These are phyloP conservation scores for Onychorhynchus coronatus DNA, from an alignment of 2,113 vertebrate species.

Conservation along the genomic window DNA sequence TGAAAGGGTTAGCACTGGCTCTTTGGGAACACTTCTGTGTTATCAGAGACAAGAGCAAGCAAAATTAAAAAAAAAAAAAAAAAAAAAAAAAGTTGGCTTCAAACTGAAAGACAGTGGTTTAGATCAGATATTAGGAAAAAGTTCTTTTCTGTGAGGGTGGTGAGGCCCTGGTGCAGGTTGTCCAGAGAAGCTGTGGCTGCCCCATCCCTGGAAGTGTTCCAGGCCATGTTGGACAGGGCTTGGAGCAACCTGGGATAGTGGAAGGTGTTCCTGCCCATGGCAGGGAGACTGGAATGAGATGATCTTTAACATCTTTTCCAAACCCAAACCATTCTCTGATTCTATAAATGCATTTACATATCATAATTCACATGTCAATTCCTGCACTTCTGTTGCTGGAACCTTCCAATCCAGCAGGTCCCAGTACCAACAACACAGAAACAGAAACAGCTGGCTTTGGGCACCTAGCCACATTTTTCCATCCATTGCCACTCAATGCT, in stretches of 20 bases:
- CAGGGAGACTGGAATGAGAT: neutral
- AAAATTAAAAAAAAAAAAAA: neutral
- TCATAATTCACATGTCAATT: neutral
- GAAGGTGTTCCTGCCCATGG: neutral
- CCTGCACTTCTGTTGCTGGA: neutral
- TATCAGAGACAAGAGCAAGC: neutral
- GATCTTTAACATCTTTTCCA: neutral
- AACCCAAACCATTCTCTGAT: neutral
- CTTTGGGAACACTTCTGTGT: neutral
- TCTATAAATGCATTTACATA: neutral
- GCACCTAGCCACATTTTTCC: neutral
- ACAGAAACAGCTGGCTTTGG: neutral
- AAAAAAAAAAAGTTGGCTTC: neutral
- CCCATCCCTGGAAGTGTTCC: neutral
- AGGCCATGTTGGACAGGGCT: neutral
- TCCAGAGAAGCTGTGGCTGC: neutral
- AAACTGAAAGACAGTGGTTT: neutral
- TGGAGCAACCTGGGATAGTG: neutral
- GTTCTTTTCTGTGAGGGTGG: neutral
- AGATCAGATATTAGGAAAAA: neutral
- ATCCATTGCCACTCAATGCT: neutral
- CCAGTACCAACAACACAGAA: neutral
- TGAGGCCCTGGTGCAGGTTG: neutral
- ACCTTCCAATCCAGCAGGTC: neutral
- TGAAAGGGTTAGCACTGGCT: neutral